Conservation (phyloP, 2,113 vertebrate species). For the Cariama cristata region DNA sequence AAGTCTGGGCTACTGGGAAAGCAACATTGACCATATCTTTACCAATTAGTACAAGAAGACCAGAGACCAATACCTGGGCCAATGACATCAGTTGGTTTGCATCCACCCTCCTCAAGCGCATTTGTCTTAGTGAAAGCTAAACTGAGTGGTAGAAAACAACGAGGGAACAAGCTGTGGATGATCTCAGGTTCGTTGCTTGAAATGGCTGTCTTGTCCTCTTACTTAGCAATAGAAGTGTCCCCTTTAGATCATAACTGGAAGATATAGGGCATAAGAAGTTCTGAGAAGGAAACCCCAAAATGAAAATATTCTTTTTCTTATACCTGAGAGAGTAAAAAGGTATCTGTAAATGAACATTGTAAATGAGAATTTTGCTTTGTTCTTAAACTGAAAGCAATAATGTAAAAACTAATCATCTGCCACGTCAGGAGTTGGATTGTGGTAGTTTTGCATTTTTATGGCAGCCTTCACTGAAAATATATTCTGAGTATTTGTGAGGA, state of each 20-base stretch:
- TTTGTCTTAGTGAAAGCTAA: neutral
- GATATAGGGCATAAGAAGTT: neutral
- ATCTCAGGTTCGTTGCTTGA: neutral
- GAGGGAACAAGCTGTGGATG: neutral
- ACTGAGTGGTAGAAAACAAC: neutral
- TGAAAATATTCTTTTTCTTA: neutral
- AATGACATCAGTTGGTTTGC: neutral
- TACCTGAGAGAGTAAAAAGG: neutral
- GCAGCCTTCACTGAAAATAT: neutral
- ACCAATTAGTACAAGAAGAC: neutral
- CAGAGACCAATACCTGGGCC: neutral
- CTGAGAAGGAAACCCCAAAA: neutral
- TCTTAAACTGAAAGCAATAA: neutral
- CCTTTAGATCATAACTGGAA: neutral
- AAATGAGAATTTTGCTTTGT: neutral
- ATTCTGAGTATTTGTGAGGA: neutral
- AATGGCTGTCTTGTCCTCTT: neutral
- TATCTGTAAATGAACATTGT: neutral
- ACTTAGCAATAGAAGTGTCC: neutral
- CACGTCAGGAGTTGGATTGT: fast-evolving
- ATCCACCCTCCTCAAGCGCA: neutral
- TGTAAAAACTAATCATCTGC: neutral
- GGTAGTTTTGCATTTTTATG: neutral
- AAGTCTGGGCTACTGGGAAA: neutral
- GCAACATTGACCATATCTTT: neutral